A percentile compares a stretch with the other conserved stretches of the same genome.
These are phyloP conservation scores for Lampropteryx suffumata DNA, from an alignment of 2,888 invertebrate genomes.

Conservation along the genomic window DNA sequence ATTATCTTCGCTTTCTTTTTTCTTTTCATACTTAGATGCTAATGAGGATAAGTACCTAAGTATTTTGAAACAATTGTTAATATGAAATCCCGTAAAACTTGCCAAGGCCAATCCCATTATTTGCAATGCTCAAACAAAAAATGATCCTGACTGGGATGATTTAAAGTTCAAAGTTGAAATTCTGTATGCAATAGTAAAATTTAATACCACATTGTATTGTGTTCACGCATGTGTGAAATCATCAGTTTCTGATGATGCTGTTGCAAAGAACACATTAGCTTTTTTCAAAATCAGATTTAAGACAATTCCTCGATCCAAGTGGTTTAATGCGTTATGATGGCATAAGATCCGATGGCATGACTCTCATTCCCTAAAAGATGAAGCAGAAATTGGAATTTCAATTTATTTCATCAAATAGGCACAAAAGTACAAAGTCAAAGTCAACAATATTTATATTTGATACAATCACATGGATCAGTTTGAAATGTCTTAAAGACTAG, in stretches of 20 bases:
- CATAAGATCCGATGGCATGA: no score
- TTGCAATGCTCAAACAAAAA: background rate
- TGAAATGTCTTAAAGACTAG: no score
- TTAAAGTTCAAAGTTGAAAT: slow-evolving; percentile 12
- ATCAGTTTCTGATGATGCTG: slow-evolving; percentile 34
- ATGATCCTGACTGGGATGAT: background rate
- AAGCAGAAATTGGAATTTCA: no score
- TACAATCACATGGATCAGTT: no score
- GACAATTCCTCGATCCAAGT: no score
- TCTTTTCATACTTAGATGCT: no score
- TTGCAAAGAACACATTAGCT: slow-evolving; percentile 14
- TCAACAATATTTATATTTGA: no score
- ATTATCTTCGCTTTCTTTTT: slow-evolving; percentile 57
- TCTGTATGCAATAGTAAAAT: background rate
- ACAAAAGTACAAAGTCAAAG: no score
- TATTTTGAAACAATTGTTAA: background rate
- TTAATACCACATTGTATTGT: slow-evolving; percentile 46
- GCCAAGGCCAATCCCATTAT: slow-evolving; percentile 9
- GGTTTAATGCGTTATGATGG: no score
- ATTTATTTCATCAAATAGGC: no score
- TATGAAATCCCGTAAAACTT: slow-evolving; percentile 3
- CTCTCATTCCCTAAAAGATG: no score
- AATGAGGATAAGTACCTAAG: no score
- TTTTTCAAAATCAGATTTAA: slow-evolving; percentile 1
- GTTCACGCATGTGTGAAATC: slow-evolving; percentile 61